Evolutionary conservation across 1,140 invertebrate species (phyloP).

Genomic region (Eupristina koningsbergeri): DNA sequence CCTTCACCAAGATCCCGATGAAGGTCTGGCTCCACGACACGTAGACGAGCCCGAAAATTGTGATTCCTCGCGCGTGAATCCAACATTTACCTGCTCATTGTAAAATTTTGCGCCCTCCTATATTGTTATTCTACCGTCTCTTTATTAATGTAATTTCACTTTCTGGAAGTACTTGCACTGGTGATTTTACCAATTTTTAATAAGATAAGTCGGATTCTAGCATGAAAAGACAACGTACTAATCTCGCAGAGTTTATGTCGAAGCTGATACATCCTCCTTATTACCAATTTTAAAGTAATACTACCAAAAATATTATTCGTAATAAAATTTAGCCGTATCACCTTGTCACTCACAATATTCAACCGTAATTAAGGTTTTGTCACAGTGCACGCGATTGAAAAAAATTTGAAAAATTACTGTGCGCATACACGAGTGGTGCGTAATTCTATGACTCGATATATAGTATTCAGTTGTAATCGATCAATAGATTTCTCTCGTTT

Average conservation of each 20-base stretch:
- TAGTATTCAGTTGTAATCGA: neutral
- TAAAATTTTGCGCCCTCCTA: neutral
- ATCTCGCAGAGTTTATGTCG: neutral
- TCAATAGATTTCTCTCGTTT: neutral
- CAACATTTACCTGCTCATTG: neutral
- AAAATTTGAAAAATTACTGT: no score
- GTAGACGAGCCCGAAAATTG: conserved; percentile 36
- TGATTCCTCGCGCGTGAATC: neutral
- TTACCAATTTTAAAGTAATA: neutral
- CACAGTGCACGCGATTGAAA: no score
- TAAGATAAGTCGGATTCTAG: neutral
- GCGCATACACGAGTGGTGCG: no score
- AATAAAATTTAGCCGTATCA: neutral
- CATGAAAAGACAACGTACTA: neutral
- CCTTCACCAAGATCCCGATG: conserved; percentile 83
- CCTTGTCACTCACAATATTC: no score
- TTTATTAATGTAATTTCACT: neutral
- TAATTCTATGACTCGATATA: neutral
- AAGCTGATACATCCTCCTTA: neutral
- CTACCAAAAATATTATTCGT: neutral
- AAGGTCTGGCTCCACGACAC: conserved; percentile 81
- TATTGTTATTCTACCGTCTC: no score
- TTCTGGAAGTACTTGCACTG: neutral
- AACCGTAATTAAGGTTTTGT: no score
- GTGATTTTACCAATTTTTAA: neutral